phyloP scores from a whole-genome alignment of 2,888 invertebrate species.

The Hedychridium roseum region DNA sequence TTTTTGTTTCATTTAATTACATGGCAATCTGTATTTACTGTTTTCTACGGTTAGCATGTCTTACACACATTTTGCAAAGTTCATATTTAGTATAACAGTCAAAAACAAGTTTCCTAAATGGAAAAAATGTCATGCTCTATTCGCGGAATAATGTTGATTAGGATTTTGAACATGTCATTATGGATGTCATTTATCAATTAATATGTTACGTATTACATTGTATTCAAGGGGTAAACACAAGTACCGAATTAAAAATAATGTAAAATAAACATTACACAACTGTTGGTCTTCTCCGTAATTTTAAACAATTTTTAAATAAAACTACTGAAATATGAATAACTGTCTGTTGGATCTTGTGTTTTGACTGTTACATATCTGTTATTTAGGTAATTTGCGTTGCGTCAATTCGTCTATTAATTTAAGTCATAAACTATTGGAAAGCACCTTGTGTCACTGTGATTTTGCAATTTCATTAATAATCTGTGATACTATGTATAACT shows the following conservation, averaged over 20 bases:
- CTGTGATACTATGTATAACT: slow-evolving; percentile 44
- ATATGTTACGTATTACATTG: slow-evolving; percentile 14
- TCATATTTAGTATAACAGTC: slow-evolving; percentile 32
- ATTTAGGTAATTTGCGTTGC: slow-evolving; percentile 34
- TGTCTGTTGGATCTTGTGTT: slow-evolving; percentile 27
- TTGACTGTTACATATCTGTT: slow-evolving; percentile 38
- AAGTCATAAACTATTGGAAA: slow-evolving; percentile 34
- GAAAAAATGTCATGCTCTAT: neutral
- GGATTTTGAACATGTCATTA: slow-evolving; percentile 13
- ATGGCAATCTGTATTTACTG: slow-evolving; percentile 17
- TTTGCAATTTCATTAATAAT: slow-evolving; percentile 39
- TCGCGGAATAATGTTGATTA: neutral
- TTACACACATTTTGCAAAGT: slow-evolving; percentile 24
- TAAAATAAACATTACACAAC: slow-evolving; percentile 9
- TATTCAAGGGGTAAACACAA: slow-evolving; percentile 15
- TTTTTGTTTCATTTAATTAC: slow-evolving; percentile 11
- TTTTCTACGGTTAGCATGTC: too few species aligned
- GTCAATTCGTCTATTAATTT: slow-evolving; percentile 34
- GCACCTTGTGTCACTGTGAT: slow-evolving; percentile 43
- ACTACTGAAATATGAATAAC: slow-evolving; percentile 7
- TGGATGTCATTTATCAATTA: slow-evolving; percentile 7
- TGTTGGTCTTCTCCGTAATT: slow-evolving; percentile 13
- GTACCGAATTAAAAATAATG: slow-evolving; percentile 10
- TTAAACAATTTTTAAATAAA: slow-evolving; percentile 8
- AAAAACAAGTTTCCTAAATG: slow-evolving; percentile 25